phyloP scores from a whole-genome alignment of 2,888 invertebrate species.

The Brenthis ino region DNA sequence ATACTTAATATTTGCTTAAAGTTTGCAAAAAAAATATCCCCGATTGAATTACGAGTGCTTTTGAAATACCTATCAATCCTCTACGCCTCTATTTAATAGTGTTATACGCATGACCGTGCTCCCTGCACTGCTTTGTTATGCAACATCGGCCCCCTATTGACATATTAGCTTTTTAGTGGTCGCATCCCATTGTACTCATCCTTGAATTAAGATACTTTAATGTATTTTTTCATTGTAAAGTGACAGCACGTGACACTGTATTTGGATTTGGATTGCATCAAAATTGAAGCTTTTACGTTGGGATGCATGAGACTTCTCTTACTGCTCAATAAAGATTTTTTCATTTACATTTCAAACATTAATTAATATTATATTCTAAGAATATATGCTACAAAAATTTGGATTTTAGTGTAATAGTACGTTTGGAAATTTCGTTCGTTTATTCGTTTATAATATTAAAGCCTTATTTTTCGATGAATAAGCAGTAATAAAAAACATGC shows the following conservation, averaged over 20 bases:
- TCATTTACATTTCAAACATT: too few species aligned
- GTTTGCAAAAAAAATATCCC: conserved; percentile 35
- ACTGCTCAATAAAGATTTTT: too few species aligned
- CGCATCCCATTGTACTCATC: conserved; percentile 52
- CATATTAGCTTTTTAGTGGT: conserved; percentile 71
- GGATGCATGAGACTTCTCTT: too few species aligned
- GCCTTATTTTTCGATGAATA: too few species aligned
- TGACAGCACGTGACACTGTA: conserved; percentile 35
- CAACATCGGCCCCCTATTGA: conserved; percentile 68
- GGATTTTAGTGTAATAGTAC: too few species aligned
- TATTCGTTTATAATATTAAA: too few species aligned
- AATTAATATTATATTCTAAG: too few species aligned
- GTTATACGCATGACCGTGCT: conserved; percentile 68
- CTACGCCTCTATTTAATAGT: conserved; percentile 55
- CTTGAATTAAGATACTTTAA: conserved; percentile 33
- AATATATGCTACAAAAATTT: too few species aligned
- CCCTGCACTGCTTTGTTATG: conserved; percentile 66
- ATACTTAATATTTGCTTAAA: conserved; percentile 28
- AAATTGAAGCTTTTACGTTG: neutral
- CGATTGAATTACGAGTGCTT: conserved; percentile 34
- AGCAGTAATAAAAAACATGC: too few species aligned
- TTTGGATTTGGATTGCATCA: neutral
- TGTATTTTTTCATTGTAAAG: conserved; percentile 19
- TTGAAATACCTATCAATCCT: conserved; percentile 64
- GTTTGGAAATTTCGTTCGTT: too few species aligned